Percentiles rank a stretch among this genome's conserved stretches.
Evolutionary conservation across 2,113 vertebrate species (phyloP).

Genomic region (Acanthochromis polyacanthus): DNA sequence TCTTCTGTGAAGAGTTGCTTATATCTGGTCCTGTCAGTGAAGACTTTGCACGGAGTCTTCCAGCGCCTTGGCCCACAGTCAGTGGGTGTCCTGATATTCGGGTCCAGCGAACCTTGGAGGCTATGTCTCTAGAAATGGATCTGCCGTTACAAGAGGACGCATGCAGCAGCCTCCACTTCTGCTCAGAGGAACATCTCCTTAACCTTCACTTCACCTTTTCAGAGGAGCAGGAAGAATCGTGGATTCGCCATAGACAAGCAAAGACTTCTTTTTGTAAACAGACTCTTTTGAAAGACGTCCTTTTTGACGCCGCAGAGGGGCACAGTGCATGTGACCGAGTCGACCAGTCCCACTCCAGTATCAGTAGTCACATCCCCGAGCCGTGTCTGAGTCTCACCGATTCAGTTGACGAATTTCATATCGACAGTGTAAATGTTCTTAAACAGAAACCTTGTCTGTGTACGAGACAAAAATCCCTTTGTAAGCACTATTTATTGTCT

Average conservation of each 20-base stretch:
- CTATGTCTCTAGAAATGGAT: constrained; percentile 84
- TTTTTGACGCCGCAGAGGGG: constrained; percentile 69
- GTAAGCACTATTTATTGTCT: constrained; percentile 95
- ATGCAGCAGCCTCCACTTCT: constrained; percentile 63
- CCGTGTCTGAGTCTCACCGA: constrained; percentile 73
- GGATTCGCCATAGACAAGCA: constrained; percentile 63
- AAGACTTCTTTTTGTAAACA: constrained; percentile 73
- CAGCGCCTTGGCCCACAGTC: constrained; percentile 67
- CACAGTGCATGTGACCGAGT: constrained; percentile 87
- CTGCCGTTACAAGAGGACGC: constrained; percentile 52
- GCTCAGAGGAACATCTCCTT: constrained; percentile 68
- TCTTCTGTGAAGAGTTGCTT: constrained; percentile 98
- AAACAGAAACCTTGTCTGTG: constrained; percentile 85
- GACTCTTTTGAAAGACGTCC: constrained; percentile 79
- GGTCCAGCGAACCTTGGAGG: constrained; percentile 82
- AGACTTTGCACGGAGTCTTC: constrained; percentile 82
- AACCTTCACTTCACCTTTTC: constrained; percentile 62
- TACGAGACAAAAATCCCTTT: constrained; percentile 85
- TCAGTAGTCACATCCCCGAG: constrained; percentile 76
- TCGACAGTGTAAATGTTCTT: constrained; percentile 80
- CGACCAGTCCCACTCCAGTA: constrained; percentile 84
- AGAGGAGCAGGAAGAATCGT: constrained; percentile 51
- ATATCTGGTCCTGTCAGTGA: constrained; percentile 75
- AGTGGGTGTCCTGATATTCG: constrained; percentile 81
- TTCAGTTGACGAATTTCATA: constrained; percentile 82